Conservation (phyloP, 2,113 vertebrate genomes). For the Erythrocercus mccallii region DNA sequence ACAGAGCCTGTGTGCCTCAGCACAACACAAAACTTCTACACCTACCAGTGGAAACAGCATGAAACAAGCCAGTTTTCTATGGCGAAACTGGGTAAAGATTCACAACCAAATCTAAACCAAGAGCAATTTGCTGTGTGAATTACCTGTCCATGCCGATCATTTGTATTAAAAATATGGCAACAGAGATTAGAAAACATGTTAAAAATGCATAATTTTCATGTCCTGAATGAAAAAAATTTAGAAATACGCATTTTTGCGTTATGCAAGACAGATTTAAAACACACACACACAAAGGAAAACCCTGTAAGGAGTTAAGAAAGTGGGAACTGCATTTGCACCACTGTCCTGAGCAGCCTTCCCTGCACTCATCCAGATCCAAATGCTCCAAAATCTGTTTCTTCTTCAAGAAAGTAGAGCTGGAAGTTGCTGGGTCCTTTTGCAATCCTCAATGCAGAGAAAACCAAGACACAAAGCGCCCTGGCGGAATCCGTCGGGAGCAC, state of each 20-base stretch:
- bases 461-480: not conserved
- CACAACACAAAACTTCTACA: not conserved
- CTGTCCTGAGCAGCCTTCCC: not conserved
- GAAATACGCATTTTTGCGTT: conserved; percentile 23
- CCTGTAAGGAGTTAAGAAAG: conserved; percentile 22
- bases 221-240: conserved; percentile 39
- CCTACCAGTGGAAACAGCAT: not conserved
- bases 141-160: not conserved
- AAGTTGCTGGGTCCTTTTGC: not conserved
- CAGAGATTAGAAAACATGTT: conserved; percentile 59
- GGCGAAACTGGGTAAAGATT: not conserved
- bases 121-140: not conserved
- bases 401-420: not conserved
- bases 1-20: conserved; percentile 26
- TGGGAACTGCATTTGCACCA: not conserved
- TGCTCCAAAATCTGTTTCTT: not conserved
- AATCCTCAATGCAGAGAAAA: not conserved
- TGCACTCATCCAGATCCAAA: not conserved
- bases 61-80: not conserved
- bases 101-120: not conserved
- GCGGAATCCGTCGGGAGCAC: not conserved
- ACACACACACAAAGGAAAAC: not conserved
- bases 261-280: conserved; percentile 5
- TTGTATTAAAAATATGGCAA: conserved; percentile 63
- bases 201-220: conserved; percentile 38